A percentile compares a stretch with the other conserved stretches of the same genome.
phyloP scores from a whole-genome alignment of 2,888 invertebrate species.

The Baronia brevicornis region DNA sequence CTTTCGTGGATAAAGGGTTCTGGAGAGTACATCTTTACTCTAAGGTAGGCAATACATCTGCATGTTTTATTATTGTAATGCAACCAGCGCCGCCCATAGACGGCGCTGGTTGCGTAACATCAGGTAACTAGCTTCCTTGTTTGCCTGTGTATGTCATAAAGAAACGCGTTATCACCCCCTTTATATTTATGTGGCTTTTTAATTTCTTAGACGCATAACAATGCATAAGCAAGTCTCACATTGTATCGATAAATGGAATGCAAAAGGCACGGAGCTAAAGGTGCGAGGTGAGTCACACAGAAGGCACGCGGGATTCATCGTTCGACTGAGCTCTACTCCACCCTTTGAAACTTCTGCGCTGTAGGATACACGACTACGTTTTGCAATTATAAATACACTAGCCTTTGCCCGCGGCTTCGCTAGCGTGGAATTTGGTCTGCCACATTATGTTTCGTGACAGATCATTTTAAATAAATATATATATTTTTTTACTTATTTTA shows the following conservation, averaged over 20 bases:
- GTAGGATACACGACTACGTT: neutral
- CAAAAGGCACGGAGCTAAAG: slow-evolving; percentile 48
- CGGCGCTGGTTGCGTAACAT: too few species aligned
- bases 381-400: slow-evolving; percentile 22
- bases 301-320: slow-evolving; percentile 46
- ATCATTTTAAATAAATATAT: too few species aligned
- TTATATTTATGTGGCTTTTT: slow-evolving; percentile 17
- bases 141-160: slow-evolving; percentile 2
- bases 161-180: slow-evolving; percentile 4
- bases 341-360: slow-evolving; percentile 8
- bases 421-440: too few species aligned
- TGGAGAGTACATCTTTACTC: too few species aligned
- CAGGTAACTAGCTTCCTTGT: too few species aligned
- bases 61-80: too few species aligned
- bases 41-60: too few species aligned
- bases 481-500: too few species aligned
- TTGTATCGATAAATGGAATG: slow-evolving; percentile 43
- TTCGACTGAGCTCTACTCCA: slow-evolving; percentile 12
- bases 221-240: slow-evolving; percentile 23
- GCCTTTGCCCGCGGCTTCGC: too few species aligned
- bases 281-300: slow-evolving; percentile 55
- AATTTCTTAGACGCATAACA: slow-evolving; percentile 16
- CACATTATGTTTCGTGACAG: too few species aligned
- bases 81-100: too few species aligned
- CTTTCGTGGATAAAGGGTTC: too few species aligned